Conservation (phyloP, 1,140 invertebrate species). For the Drosophila funebris region DNA sequence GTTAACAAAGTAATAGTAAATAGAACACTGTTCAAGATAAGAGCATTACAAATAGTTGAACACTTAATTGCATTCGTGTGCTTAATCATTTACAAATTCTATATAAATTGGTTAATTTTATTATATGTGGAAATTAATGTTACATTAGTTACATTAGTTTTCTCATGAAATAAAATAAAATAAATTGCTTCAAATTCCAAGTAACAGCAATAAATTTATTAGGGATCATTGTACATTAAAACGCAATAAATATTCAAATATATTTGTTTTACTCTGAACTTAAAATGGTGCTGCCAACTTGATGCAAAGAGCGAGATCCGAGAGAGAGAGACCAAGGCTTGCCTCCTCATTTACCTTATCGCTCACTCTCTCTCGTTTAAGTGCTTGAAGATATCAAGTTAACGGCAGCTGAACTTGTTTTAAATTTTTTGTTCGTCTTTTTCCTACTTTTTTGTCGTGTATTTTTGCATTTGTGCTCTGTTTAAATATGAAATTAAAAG, state of each 20-base stretch:
- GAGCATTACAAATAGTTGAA: neutral
- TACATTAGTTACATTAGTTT: no score
- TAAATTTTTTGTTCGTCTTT: slow-evolving; percentile 18
- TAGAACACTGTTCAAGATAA: neutral
- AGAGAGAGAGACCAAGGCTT: neutral
- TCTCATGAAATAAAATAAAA: neutral
- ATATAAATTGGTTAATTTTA: no score
- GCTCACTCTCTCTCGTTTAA: neutral
- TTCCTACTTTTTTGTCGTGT: slow-evolving; percentile 2
- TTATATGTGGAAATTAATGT: neutral
- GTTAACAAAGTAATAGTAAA: neutral
- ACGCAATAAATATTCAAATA: slow-evolving; percentile 13
- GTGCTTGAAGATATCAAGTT: slow-evolving; percentile 34
- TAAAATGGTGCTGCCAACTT: slow-evolving; percentile 13
- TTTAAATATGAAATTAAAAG: slow-evolving; percentile 59
- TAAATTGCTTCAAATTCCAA: slow-evolving; percentile 10
- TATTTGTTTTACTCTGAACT: slow-evolving; percentile 9
- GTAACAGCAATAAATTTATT: slow-evolving; percentile 11
- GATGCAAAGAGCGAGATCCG: neutral
- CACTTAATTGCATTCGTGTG: neutral
- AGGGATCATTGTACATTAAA: slow-evolving; percentile 10
- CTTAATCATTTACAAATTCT: no score
- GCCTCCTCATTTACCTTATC: neutral
- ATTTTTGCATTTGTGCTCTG: slow-evolving; percentile 56
- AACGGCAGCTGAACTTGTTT: slow-evolving; percentile 74